Base-by-base conservation (phyloP, 2,888 invertebrate species). In the Lycophotia porphyrea region DNA sequence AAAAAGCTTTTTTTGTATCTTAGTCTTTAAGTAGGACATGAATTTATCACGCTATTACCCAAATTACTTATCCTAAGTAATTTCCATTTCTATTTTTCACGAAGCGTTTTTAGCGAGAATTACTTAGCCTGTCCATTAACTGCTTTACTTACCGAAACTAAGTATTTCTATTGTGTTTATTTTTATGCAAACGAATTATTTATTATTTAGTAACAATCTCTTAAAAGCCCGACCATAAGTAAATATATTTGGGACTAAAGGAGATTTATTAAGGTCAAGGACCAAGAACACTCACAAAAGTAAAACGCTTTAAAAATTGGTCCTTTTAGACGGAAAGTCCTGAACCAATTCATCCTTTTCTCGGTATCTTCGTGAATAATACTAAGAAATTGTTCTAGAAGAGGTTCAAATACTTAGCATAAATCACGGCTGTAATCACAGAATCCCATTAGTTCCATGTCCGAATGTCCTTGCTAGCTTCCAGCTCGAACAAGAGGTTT, bases 391-490 rank as follows among this genome's bases (percentile, higher is more conserved):
- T 78, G 71, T 76, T 80, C 76, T 65, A 74, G 71, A 74, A 82
- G 74, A 76, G 75, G 55, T 82, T 86, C 81, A 85, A 86, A 85
- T 85, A 82, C 87, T 88, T 85, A 82, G 74, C 76, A 90, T 91
- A 91, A 91, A 91, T 91, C 91, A 88, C 79, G 75, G 70, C 75
- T 84, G 85, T 90, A 90, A 91, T 91, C 91, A 90, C 86, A 85
- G 88, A 88, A 88, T 90, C 87, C 90, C 90, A 92, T 91, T 94
- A 93, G 92, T 92, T 92, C 88, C 85, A 88, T 90, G 92, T 93
- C 90, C 92, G 90, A 92, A 92, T 91, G 90, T 90, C 90, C 87
- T 87, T 78, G 74, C 83, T 84, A 87, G 89, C 90, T 90, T 78
- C 76, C 87, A 89, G 88, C 82, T 82, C 71, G 82, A 89, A 89